phyloP scores from a whole-genome alignment of 2,113 vertebrate species.

The Oncorhynchus kisutch region DNA sequence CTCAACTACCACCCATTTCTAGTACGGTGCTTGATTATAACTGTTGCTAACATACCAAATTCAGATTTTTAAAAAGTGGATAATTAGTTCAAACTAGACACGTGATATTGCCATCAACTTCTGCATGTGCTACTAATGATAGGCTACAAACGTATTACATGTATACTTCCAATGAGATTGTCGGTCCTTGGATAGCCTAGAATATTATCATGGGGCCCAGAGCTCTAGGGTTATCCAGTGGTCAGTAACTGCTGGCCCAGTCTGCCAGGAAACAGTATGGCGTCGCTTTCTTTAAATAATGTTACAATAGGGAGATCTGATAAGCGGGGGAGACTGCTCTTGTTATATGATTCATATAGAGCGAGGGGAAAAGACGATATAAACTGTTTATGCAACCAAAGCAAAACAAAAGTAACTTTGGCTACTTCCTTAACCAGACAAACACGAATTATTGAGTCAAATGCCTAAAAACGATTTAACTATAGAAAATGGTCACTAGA shows the following conservation, averaged over 20 bases:
- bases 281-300: constrained; percentile 70
- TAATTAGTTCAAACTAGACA: neutral
- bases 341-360: constrained; percentile 63
- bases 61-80: neutral
- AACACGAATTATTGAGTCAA: neutral
- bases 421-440: neutral
- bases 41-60: neutral
- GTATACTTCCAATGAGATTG: neutral
- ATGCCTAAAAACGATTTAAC: neutral
- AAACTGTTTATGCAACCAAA: constrained; percentile 56
- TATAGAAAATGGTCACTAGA: no score
- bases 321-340: constrained; percentile 57
- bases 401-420: constrained; percentile 25
- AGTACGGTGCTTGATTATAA: neutral
- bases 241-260: constrained; percentile 53
- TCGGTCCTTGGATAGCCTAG: neutral
- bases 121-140: neutral
- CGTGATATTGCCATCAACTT: neutral
- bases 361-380: constrained; percentile 51
- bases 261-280: constrained; percentile 60
- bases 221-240: constrained; percentile 62
- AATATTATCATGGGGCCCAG: neutral
- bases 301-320: constrained; percentile 69
- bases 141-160: neutral
- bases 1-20: no score